Evolutionary conservation across 1,140 invertebrate species (phyloP).

Genomic region (Magallana angulata): DNA sequence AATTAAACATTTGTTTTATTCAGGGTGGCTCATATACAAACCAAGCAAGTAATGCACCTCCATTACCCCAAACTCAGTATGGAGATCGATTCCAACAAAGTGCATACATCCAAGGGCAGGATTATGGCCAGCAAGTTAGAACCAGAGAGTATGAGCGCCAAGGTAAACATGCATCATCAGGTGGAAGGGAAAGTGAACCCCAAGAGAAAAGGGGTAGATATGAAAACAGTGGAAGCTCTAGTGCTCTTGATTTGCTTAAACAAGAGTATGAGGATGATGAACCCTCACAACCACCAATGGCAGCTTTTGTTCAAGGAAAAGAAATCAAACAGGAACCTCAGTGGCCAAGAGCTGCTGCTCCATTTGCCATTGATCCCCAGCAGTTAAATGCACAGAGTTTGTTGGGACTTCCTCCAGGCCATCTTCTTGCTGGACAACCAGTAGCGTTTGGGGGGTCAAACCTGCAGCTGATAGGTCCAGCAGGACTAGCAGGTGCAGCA

Average conservation of each 20-base stretch:
- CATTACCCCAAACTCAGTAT: constrained; percentile 29
- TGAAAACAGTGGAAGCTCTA: constrained; percentile 60
- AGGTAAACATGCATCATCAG: constrained; percentile 55
- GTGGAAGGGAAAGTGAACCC: constrained; percentile 59
- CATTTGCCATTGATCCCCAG: constrained; percentile 24
- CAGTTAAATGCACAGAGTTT: constrained; percentile 16
- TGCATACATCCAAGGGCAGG: constrained; percentile 1
- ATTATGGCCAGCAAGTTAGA: constrained; percentile 41
- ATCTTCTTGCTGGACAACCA: constrained; percentile 17
- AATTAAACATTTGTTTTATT: constrained; percentile 32
- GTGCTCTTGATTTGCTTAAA: constrained; percentile 68
- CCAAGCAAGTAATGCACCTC: constrained; percentile 42
- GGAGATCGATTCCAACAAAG: constrained; percentile 43
- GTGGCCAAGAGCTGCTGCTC: constrained; percentile 45
- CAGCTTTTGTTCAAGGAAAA: constrained; percentile 34
- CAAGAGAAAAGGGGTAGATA: constrained; percentile 59
- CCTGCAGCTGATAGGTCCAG: background rate
- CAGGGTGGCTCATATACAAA: constrained; percentile 41
- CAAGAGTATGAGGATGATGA: constrained; percentile 66
- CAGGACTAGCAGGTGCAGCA: constrained; percentile 26
- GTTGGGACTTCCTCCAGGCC: background rate
- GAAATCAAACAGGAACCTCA: constrained; percentile 51
- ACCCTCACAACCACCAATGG: constrained; percentile 48
- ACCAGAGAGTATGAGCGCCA: constrained; percentile 28
- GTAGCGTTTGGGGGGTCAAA: constrained; percentile 3